A percentile compares a stretch with the other conserved stretches of the same genome.
These are phyloP conservation scores for Cephalopterus ornatus DNA, from an alignment of 2,113 vertebrate genomes.

Conservation along the genomic window DNA sequence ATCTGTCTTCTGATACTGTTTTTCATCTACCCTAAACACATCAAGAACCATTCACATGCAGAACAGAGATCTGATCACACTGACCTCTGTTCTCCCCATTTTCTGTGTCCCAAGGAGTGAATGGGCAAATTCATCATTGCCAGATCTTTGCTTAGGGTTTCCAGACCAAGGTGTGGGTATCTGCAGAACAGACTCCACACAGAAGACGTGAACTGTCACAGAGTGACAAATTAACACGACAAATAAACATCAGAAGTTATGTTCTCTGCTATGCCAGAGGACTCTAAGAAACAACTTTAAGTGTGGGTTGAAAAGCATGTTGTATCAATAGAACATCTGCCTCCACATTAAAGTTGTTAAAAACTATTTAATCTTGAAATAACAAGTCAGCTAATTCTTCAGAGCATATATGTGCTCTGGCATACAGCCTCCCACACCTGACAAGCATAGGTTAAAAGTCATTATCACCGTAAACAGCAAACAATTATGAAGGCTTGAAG, in stretches of 20 bases:
- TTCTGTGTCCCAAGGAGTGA: not conserved
- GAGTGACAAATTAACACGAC: not conserved
- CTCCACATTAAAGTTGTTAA: not conserved
- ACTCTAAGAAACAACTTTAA: not conserved
- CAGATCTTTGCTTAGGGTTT: not conserved
- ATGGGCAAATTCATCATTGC: not conserved
- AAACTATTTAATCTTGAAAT: conserved; percentile 5
- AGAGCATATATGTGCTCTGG: not conserved
- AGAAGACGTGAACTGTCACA: not conserved
- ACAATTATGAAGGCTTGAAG: not conserved
- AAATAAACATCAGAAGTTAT: accelerated
- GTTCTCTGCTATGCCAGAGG: not conserved
- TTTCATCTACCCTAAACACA: not conserved
- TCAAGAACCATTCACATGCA: not conserved
- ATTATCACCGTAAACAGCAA: conserved; percentile 14
- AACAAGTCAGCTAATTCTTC: conserved; percentile 23
- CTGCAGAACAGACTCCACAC: not conserved
- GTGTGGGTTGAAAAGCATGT: not conserved
- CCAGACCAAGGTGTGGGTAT: not conserved
- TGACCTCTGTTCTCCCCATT: not conserved
- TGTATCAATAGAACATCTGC: not conserved
- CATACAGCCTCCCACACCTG: conserved; percentile 45
- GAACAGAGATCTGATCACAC: not conserved
- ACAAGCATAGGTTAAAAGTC: conserved; percentile 36
- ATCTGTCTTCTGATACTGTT: not conserved